Evolutionary conservation across 2,888 invertebrate species (phyloP).

Genomic region (Drosophila borborema): DNA sequence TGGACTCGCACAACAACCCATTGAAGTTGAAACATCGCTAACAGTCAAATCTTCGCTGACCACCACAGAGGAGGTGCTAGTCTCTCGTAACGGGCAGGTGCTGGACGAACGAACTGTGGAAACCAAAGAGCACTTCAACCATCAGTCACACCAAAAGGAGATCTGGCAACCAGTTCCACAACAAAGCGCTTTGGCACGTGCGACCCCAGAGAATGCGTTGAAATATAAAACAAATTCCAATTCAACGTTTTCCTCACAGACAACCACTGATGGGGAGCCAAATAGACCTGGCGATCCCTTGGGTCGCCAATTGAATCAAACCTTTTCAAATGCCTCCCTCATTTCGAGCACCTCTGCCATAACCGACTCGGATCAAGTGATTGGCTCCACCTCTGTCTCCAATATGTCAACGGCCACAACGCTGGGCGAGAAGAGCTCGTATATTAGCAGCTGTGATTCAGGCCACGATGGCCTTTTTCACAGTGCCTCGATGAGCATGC

Average conservation of each 20-base stretch:
- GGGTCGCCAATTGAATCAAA: slow-evolving; percentile 69
- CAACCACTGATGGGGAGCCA: slow-evolving; percentile 45
- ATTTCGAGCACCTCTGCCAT: slow-evolving; percentile 63
- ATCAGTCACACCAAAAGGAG: slow-evolving; percentile 89
- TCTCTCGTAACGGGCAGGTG: slow-evolving; percentile 88
- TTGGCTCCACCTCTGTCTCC: slow-evolving; percentile 51
- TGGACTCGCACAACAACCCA: slow-evolving; percentile 88
- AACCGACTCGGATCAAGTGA: slow-evolving; percentile 61
- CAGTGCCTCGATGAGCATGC: slow-evolving; percentile 74
- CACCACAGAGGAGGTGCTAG: slow-evolving; percentile 90
- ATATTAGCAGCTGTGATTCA: slow-evolving; percentile 82
- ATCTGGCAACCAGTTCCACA: slow-evolving; percentile 87
- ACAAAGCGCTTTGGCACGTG: slow-evolving; percentile 38
- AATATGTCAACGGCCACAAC: slow-evolving; percentile 60
- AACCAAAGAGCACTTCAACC: slow-evolving; percentile 90
- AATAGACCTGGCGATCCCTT: slow-evolving; percentile 29
- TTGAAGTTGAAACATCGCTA: slow-evolving; percentile 89
- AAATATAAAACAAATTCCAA: slow-evolving; percentile 66
- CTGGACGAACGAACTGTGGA: slow-evolving; percentile 90
- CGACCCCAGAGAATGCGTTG: slow-evolving; percentile 68
- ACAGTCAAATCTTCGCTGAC: slow-evolving; percentile 90
- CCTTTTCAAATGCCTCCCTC: slow-evolving; percentile 73
- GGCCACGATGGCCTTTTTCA: slow-evolving; percentile 82
- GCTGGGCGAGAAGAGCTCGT: slow-evolving; percentile 72
- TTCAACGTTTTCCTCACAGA: slow-evolving; percentile 65